Base-by-base conservation (phyloP, 2,888 invertebrate genomes). In the Spisula subtruncata region DNA sequence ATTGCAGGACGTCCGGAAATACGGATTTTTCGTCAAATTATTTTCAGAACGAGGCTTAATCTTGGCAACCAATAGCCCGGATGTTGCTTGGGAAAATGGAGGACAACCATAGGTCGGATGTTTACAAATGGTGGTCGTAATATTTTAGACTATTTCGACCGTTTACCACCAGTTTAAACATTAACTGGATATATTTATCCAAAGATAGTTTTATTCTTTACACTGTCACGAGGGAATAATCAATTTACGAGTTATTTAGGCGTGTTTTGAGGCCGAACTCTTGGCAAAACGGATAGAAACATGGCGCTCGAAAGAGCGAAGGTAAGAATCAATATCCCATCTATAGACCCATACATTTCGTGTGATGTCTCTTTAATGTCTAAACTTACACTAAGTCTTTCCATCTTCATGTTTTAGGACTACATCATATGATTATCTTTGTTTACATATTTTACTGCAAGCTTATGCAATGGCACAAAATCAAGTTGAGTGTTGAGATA, bases 11-110 rank as follows among this genome's bases (percentile, higher is more conserved):
- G 41, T 41, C 41, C 41, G 41, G 41, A 8, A 41, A 41, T 41
- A 41, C 8, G 41, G 41, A 2, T 2, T 41, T 41, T 41, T 41
- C 41, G 8, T n/a, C 41, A 41, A 5, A 41, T 41, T 8, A 2
- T 5, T 41, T 41, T 66, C 35, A 66, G 84, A 90, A 84, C 90
- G 90, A 90, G 90, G 87, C 87, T 87, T 75, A 91, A 92, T 93
- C 95, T 93, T 95, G 95, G 95, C 95, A 95, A 95, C 95, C 89
- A 88, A 90, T 66, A 81, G 88, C 94, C 95, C 95, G 94, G 94
- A 95, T 95, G 94, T 92, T 94, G 94, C 92, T 94, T 94, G 93
- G 92, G 81, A 94, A 93, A 94, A 95, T 94, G 94, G 94, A 91
- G 93, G 94, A 93, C 93, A 92, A 81, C 35, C 83, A 66, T 66